A percentile compares a stretch with the other conserved stretches of the same genome.
Conservation (phyloP, 1,140 invertebrate species). For the Zaprionus ornatus region DNA sequence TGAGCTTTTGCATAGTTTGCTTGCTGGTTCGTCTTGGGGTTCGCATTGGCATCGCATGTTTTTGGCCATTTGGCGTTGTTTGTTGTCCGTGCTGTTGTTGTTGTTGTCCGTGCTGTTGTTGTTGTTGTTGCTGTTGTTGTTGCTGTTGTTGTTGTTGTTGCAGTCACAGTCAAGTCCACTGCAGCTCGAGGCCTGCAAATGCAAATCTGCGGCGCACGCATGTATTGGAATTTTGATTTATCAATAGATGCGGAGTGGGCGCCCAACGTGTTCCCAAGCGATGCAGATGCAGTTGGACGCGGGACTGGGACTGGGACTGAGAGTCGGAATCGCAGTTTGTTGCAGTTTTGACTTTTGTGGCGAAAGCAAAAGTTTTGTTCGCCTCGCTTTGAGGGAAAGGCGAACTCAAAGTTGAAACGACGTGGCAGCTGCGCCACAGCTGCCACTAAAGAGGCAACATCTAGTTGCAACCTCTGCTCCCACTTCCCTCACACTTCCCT, state of each 20-base stretch:
- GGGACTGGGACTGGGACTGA: background rate
- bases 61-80: slow-evolving; percentile 67
- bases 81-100: background rate
- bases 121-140: too few species aligned
- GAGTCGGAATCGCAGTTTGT: slow-evolving; percentile 3
- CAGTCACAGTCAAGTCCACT: slow-evolving; percentile 36
- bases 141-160: slow-evolving; percentile 10
- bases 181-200: slow-evolving; percentile 57
- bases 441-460: slow-evolving; percentile 11
- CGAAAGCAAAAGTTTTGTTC: slow-evolving; percentile 73
- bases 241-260: slow-evolving; percentile 65
- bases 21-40: slow-evolving; percentile 27
- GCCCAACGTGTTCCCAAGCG: slow-evolving; percentile 30
- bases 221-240: slow-evolving; percentile 81
- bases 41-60: slow-evolving; percentile 68
- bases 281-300: background rate
- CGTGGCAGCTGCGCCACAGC: slow-evolving; percentile 61
- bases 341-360: slow-evolving; percentile 40
- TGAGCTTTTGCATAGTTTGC: slow-evolving; percentile 38
- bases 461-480: background rate
- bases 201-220: slow-evolving; percentile 68
- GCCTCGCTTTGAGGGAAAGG: slow-evolving; percentile 50
- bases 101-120: background rate
- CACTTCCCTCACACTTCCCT: background rate
- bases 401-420: slow-evolving; percentile 57